A percentile compares a stretch with the other conserved stretches of the same genome.
phyloP scores from a whole-genome alignment of 2,888 invertebrate genomes.

The Chironomus tentans region DNA sequence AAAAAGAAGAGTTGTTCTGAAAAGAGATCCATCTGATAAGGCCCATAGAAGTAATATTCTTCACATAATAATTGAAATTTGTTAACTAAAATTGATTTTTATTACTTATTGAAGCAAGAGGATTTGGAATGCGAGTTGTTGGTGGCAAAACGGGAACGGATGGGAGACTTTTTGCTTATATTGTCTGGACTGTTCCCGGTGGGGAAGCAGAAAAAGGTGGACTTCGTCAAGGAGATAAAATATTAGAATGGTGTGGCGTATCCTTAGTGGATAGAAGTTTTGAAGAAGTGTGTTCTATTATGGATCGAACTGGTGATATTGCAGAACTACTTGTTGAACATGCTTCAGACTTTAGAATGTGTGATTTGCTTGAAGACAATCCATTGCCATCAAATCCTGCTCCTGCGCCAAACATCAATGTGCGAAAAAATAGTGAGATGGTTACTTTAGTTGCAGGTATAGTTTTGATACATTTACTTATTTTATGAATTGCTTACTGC shows the following conservation, averaged over 20 bases:
- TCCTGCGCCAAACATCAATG: conserved; percentile 33
- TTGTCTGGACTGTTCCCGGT: conserved; percentile 85
- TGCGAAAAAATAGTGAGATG: conserved; percentile 40
- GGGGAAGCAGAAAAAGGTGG: conserved; percentile 87
- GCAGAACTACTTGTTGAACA: conserved; percentile 82
- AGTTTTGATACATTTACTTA: conserved; percentile 29
- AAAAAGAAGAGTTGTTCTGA: conserved; percentile 62
- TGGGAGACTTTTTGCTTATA: conserved; percentile 79
- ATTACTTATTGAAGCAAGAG: conserved; percentile 54
- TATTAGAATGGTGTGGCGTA: conserved; percentile 86
- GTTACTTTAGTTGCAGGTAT: conserved; percentile 41
- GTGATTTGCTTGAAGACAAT: conserved; percentile 60
- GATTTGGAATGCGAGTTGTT: conserved; percentile 90
- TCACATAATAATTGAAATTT: neutral
- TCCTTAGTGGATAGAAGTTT: conserved; percentile 84
- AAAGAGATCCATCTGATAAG: conserved; percentile 72
- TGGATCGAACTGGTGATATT: conserved; percentile 77
- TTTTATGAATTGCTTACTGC: conserved; percentile 20
- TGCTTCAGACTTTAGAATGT: conserved; percentile 62
- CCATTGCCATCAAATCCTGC: conserved; percentile 39
- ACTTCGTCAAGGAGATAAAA: conserved; percentile 83
- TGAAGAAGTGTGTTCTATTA: conserved; percentile 84
- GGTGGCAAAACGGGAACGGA: conserved; percentile 83
- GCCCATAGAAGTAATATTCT: conserved; percentile 73
- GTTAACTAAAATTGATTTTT: too few relatives aligned